Evolutionary conservation across 2,888 invertebrate species (phyloP), one percentile per base, ranked within the genome.

Genomic region (Diarsia rubi): DNA sequence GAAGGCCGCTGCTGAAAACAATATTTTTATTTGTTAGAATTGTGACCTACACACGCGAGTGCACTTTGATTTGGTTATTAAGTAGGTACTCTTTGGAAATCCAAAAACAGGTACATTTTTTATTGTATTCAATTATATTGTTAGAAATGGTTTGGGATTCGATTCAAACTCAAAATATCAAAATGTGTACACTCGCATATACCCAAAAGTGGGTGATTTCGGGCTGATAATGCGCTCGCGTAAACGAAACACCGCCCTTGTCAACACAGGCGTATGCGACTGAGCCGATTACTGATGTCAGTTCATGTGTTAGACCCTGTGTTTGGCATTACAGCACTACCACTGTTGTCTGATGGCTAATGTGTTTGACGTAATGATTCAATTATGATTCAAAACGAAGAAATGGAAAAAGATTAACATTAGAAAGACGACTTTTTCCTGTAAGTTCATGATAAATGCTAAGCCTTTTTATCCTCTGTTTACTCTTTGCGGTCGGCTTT

Each of bases 211-310:
- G 31, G 4, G 31, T 31, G 31, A 31, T 31, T 31, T 3, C 31
- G 31, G 31, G 31, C 2, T 31, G 31, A 31, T 31, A 52, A 52
- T 14, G 3, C 1, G 59, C 6, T 74, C 27, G 83, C 83, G 62
- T 37, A 69, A 44, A 60, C n/a, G n/a, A 64, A 64, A n/a, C 2
- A 3, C 3, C 0, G 5, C 52, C 81, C 14, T 81, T 64, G 73
- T 62, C 49, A 66, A 80, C 16, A 72, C 54, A 72, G 65, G 66
- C 72, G 31, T 60, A 63, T 54, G 37, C 16, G 31, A 52, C 69
- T 72, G 59, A 78, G 72, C 66, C 54, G 62, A 54, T 69, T 63
- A 78, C 52, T 73, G 78, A 47, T 63, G 67, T 63, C 69, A 45
- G 21, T 59, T 54, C 57, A 54, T 59, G 31, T 63, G 52, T 64